These are phyloP conservation scores for Ceratina australensis DNA, from an alignment of 1,140 invertebrate species.

Conservation along the genomic window DNA sequence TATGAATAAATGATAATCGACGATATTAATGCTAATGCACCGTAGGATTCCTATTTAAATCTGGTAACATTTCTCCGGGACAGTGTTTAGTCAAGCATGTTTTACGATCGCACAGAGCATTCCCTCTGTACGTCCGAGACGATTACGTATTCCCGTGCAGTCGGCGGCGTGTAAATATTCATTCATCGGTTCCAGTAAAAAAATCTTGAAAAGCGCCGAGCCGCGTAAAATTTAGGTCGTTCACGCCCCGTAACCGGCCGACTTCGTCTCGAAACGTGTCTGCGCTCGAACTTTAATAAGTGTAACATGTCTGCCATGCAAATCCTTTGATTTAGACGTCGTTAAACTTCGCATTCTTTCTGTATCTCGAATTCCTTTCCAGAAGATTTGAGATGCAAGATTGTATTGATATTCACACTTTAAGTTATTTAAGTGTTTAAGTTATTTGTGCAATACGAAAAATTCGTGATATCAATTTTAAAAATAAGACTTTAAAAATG, in stretches of 20 bases:
- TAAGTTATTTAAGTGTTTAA: too few species aligned
- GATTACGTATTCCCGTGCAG: constrained; percentile 5
- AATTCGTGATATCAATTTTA: too few species aligned
- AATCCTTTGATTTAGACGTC: background rate
- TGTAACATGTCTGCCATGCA: background rate
- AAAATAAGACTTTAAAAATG: too few species aligned
- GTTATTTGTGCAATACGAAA: too few species aligned
- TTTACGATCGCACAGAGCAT: constrained; percentile 12
- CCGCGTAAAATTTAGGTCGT: constrained; percentile 37
- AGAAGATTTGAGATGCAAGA: too few species aligned
- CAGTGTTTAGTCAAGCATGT: constrained; percentile 3
- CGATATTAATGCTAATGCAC: background rate
- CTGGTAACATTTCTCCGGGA: background rate
- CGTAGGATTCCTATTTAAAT: background rate
- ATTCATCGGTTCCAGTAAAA: background rate
- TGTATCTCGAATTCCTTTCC: too few species aligned
- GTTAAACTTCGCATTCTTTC: background rate
- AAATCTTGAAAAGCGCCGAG: constrained; percentile 20
- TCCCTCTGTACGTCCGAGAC: background rate
- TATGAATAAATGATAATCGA: background rate
- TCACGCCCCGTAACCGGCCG: constrained; percentile 11
- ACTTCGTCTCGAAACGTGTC: background rate
- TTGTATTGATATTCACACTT: too few species aligned
- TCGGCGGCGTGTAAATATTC: constrained; percentile 6
- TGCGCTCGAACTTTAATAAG: background rate